Percentiles rank a stretch among this genome's conserved stretches.
These are phyloP conservation scores for Ammospiza caudacuta DNA, from an alignment of 2,113 vertebrate genomes.

Conservation along the genomic window DNA sequence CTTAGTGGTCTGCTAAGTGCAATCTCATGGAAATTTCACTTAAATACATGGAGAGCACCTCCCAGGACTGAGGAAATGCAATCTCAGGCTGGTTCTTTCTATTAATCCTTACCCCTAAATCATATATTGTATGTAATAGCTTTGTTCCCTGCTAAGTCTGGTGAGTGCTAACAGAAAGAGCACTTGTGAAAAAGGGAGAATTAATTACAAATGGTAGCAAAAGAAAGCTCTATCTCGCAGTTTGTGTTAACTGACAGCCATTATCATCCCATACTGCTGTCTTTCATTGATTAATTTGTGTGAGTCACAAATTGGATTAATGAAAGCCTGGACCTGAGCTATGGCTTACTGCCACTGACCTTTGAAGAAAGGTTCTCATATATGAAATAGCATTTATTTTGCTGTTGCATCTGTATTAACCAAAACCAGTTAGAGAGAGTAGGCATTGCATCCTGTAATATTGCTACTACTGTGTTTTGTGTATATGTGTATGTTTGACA, in stretches of 20 bases:
- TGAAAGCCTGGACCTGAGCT: neutral
- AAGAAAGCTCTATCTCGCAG: neutral
- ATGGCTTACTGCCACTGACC: neutral
- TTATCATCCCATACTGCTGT: neutral
- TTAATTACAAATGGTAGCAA: neutral
- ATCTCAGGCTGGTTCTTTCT: neutral
- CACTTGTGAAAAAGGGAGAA: constrained; percentile 12
- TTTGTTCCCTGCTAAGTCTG: neutral
- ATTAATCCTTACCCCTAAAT: neutral
- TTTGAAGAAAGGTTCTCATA: constrained; percentile 45
- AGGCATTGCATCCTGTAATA: constrained; percentile 25
- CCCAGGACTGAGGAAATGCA: constrained; percentile 61
- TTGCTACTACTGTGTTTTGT: constrained; percentile 55
- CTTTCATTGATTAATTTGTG: neutral
- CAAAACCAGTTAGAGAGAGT: constrained; percentile 35
- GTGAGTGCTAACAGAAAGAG: neutral
- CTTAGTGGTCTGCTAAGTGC: constrained; percentile 24
- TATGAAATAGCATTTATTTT: constrained; percentile 63
- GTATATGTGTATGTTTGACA: constrained; percentile 63
- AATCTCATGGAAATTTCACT: constrained; percentile 1
- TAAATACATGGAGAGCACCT: neutral
- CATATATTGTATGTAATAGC: neutral
- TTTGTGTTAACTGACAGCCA: neutral
- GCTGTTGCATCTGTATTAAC: constrained; percentile 42
- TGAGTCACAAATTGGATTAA: neutral